A percentile compares a stretch with the other conserved stretches of the same genome.
phyloP scores from a whole-genome alignment of 2,888 invertebrate genomes.

The Lamellibrachia satsuma region DNA sequence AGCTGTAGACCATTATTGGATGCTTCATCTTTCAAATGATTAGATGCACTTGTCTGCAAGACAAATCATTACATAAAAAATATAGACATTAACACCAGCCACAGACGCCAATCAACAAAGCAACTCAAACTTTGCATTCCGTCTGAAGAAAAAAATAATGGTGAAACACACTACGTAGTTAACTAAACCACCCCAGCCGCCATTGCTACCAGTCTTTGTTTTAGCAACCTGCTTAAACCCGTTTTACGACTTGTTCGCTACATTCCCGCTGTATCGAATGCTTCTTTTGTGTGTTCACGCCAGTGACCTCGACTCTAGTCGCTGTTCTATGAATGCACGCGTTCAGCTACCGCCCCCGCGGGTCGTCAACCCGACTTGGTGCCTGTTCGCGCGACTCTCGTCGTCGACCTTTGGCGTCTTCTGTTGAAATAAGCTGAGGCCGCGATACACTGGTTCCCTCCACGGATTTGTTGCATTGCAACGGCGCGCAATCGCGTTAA shows the following conservation, averaged over 20 bases:
- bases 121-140: not conserved
- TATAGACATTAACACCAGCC: not conserved
- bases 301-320: not conserved
- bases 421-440: not conserved
- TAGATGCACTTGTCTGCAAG: not conserved
- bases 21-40: not conserved
- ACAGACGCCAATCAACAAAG: not conserved
- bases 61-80: not conserved
- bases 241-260: slow-evolving; percentile 4
- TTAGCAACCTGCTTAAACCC: not conserved
- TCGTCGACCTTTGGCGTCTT: not conserved
- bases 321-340: not conserved
- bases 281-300: not conserved
- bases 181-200: too few species aligned
- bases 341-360: not conserved
- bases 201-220: not conserved
- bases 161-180: not conserved
- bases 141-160: not conserved
- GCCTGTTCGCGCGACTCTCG: not conserved
- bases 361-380: not conserved
- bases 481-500: not conserved
- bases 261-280: not conserved
- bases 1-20: not conserved
- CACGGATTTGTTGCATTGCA: not conserved
- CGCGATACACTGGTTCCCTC: not conserved